phyloP scores from a whole-genome alignment of 2,797 vertebrate species.

The Alcedo quadribrachys region DNA sequence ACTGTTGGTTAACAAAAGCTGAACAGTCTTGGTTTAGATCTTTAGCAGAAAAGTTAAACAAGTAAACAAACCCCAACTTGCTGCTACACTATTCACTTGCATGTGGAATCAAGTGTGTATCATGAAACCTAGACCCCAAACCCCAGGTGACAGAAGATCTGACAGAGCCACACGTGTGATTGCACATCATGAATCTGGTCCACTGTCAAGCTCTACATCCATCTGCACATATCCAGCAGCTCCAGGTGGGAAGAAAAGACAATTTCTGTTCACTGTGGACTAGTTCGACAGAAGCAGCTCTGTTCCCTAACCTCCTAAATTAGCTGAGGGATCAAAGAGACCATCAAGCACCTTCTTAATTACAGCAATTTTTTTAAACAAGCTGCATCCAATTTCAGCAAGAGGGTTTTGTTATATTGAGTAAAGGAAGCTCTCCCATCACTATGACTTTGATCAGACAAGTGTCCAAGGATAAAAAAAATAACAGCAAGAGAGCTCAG shows the following conservation, averaged over 20 bases:
- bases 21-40: neutral
- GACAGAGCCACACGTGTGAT: neutral
- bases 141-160: neutral
- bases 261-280: neutral
- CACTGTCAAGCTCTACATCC: neutral
- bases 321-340: slow-evolving; percentile 23
- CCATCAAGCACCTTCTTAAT: neutral
- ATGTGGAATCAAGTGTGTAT: neutral
- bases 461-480: neutral
- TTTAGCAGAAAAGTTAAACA: neutral
- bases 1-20: neutral
- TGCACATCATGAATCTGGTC: neutral
- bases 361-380: neutral
- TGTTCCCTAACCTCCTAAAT: slow-evolving; percentile 34
- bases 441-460: neutral
- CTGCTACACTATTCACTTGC: neutral
- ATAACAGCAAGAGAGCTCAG: neutral
- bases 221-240: neutral
- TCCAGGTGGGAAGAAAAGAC: neutral
- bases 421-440: neutral
- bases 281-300: neutral
- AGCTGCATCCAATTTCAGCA: neutral
- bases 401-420: neutral
- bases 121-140: neutral
- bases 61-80: neutral